Conservation (phyloP, 2,888 invertebrate genomes). For the Thecocarcelia acutangulata region DNA sequence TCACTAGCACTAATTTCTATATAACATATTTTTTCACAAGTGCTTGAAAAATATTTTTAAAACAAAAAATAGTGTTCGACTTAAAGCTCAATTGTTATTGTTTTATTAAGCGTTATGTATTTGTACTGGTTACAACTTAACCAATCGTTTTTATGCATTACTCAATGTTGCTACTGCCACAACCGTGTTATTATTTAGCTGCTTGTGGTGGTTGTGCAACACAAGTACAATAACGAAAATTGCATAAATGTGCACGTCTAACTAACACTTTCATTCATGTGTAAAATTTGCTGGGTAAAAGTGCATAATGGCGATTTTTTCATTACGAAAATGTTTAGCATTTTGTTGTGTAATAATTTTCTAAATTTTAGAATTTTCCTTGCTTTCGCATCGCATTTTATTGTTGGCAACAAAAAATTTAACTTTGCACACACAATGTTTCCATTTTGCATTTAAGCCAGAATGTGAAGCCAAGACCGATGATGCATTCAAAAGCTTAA, state of each 20-base stretch:
- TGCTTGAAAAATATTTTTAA: too few species aligned
- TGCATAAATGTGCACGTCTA: conserved; percentile 29
- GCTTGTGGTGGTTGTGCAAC: background rate
- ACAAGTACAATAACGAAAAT: background rate
- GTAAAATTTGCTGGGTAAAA: conserved; percentile 55
- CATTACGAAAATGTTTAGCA: conserved; percentile 51
- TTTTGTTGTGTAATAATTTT: conserved; percentile 33
- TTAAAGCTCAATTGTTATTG: background rate
- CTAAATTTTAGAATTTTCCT: background rate
- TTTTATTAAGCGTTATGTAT: background rate
- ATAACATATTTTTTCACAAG: too few species aligned
- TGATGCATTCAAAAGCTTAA: too few species aligned
- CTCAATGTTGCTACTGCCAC: background rate
- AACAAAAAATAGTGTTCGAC: background rate
- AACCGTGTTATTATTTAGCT: conserved; percentile 12
- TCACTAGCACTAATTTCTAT: too few species aligned
- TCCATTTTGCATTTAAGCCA: background rate
- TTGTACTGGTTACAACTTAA: background rate
- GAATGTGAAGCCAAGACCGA: too few species aligned
- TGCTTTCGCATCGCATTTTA: background rate
- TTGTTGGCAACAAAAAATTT: background rate
- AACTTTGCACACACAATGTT: background rate
- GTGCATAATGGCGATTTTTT: conserved; percentile 65
- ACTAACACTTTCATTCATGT: conserved; percentile 42
- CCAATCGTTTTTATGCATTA: conserved; percentile 27